These are phyloP conservation scores for Pantelozetes paolii DNA, from an alignment of 2,888 invertebrate genomes.

Conservation along the genomic window DNA sequence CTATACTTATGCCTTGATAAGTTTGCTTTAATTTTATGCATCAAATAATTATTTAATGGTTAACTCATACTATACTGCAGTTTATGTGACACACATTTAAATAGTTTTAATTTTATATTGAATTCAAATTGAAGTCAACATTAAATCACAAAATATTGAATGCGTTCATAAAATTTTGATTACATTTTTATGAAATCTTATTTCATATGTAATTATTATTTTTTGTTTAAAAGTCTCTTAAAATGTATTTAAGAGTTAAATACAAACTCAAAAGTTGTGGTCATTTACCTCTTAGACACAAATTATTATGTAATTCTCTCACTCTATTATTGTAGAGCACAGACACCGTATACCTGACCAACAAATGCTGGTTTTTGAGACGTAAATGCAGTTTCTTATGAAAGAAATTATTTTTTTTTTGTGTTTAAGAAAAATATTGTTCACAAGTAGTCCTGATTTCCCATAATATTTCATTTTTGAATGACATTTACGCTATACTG, in stretches of 20 bases:
- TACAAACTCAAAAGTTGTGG: neutral
- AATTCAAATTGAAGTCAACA: too few species aligned
- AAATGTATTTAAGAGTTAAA: neutral
- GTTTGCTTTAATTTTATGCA: too few species aligned
- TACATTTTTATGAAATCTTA: neutral
- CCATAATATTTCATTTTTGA: neutral
- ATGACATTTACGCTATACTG: too few species aligned
- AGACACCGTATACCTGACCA: neutral
- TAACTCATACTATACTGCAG: too few species aligned
- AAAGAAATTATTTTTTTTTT: neutral
- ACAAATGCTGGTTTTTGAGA: neutral
- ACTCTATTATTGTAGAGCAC: neutral
- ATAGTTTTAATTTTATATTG: too few species aligned
- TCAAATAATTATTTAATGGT: too few species aligned
- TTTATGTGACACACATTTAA: too few species aligned
- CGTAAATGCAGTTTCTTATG: neutral
- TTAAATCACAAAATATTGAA: too few species aligned
- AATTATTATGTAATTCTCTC: slow-evolving; percentile 3
- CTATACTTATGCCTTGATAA: too few species aligned
- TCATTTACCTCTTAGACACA: neutral
- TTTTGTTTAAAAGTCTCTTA: neutral
- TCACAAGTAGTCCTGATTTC: neutral
- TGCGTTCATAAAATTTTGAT: too few species aligned
- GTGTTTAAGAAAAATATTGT: neutral
- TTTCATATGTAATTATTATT: neutral